Base-by-base conservation (phyloP, 2,888 invertebrate species). In the Synanthedon myopaeformis region DNA sequence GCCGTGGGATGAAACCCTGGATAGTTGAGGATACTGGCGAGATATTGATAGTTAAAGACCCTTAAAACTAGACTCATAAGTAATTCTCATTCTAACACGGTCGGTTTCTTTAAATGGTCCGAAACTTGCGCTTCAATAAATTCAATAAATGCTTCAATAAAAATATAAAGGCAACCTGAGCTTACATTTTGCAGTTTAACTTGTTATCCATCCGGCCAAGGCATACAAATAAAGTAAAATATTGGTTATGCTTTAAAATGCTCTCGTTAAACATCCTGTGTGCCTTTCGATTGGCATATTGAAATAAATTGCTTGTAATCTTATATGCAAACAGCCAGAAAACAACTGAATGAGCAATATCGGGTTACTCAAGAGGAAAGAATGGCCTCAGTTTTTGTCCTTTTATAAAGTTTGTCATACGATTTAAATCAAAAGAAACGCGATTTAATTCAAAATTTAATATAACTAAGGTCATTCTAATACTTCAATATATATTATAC, bases 251-350 rank as follows among this genome's bases (percentile, higher is more conserved):
- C 67, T 70, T 76, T 72, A 76, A 77, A 78, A 75, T 72, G 72
- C 61, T 65, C 69, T 68, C 59, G 69, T 73, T 74, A 69, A 73
- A 75, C 70, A 72, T 76, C 67, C 61, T 61, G 65, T 70, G 67
- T 69, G 70, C 72, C 54, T 74, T 82, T 79, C 76, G 74, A 80
- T 81, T 81, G 85, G 76, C 77, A 78, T 82, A 82, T 78, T 81
- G 77, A 79, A 85, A 85, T 84, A 83, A 82, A 85, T 84, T 79
- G 82, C 82, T 79, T 83, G 86, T 86, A 86, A 86, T 86, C 82
- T 79, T 83, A 87, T 84, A 85, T 79, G 82, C 82, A 86, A 86
- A 86, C 86, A 85, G 71, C 70, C 78, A 79, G 82, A 82, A 84
- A 85, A 82, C 75, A 79, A 76, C 75, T 80, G 82, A 86, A 85